Percentiles rank a stretch among this genome's conserved stretches.
phyloP scores from a whole-genome alignment of 2,888 invertebrate genomes.

The Xylocampa areola region DNA sequence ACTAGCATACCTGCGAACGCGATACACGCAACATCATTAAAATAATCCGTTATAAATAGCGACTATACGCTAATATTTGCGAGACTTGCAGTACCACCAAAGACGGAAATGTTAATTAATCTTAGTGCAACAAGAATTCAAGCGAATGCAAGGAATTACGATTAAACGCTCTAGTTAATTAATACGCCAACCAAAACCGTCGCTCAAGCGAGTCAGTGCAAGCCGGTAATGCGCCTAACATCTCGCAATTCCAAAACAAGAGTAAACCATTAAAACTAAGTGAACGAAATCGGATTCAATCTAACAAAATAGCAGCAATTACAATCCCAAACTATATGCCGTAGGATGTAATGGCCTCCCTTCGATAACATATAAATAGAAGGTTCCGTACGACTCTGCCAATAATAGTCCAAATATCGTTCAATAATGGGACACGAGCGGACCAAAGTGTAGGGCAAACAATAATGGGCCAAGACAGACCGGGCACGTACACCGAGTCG shows the following conservation, averaged over 20 bases:
- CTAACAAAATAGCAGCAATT: constrained; percentile 84
- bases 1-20: constrained; percentile 13
- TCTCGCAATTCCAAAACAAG: constrained; percentile 66
- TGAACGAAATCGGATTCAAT: constrained; percentile 79
- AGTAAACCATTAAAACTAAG: constrained; percentile 74
- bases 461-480: constrained; percentile 80
- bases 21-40: constrained; percentile 17
- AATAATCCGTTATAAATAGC: constrained; percentile 19
- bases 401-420: constrained; percentile 85
- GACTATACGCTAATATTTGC: constrained; percentile 38
- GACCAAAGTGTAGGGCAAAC: constrained; percentile 81
- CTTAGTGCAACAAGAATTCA: constrained; percentile 67
- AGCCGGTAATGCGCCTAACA: constrained; percentile 54
- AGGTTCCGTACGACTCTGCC: constrained; percentile 69
- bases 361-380: constrained; percentile 83
- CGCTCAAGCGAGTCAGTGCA: constrained; percentile 43
- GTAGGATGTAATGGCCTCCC: constrained; percentile 77
- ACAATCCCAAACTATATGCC: constrained; percentile 81
- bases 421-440: constrained; percentile 82
- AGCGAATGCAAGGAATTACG: constrained; percentile 64
- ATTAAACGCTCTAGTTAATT: constrained; percentile 66
- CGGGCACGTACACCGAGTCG: constrained; percentile 81
- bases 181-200: constrained; percentile 66
- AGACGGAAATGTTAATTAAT: constrained; percentile 70
- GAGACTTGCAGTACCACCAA: constrained; percentile 56